A percentile compares a stretch with the other conserved stretches of the same genome.
Evolutionary conservation across 2,113 vertebrate species (phyloP).

Genomic region (Capreolus pygargus): DNA sequence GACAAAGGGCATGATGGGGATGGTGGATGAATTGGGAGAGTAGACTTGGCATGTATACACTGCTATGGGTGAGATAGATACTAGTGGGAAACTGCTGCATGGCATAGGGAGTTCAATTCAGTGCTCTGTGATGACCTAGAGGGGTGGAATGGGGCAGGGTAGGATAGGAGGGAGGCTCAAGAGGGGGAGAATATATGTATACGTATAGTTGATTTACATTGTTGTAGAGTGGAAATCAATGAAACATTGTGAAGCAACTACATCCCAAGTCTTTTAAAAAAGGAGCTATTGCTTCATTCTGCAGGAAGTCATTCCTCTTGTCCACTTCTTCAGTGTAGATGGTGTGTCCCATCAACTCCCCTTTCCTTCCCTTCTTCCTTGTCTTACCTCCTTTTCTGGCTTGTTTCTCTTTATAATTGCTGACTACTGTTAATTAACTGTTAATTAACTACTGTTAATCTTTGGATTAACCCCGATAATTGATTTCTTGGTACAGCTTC

Average conservation of each 20-base stretch:
- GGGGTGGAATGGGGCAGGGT: neutral
- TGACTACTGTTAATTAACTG: neutral
- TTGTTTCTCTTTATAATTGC: neutral
- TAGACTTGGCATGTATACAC: neutral
- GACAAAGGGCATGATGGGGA: neutral
- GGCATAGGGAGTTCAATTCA: neutral
- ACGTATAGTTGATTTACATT: neutral
- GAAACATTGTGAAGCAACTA: neutral
- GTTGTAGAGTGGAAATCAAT: neutral
- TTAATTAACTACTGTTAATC: too few relatives aligned
- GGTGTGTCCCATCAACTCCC: fast-evolving
- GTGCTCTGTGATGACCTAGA: neutral
- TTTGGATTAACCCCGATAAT: neutral
- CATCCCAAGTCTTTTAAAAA: neutral
- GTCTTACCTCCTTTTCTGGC: neutral
- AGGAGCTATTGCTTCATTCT: neutral
- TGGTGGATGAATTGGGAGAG: neutral
- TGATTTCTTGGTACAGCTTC: neutral
- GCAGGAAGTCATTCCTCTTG: neutral
- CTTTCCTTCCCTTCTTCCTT: neutral
- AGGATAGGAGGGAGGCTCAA: neutral
- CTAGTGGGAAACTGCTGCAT: neutral
- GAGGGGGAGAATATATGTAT: neutral
- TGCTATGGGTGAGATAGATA: neutral
- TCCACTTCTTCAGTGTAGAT: fast-evolving